These are phyloP conservation scores for Rhea pennata DNA, from an alignment of 2,113 vertebrate species.

Conservation along the genomic window DNA sequence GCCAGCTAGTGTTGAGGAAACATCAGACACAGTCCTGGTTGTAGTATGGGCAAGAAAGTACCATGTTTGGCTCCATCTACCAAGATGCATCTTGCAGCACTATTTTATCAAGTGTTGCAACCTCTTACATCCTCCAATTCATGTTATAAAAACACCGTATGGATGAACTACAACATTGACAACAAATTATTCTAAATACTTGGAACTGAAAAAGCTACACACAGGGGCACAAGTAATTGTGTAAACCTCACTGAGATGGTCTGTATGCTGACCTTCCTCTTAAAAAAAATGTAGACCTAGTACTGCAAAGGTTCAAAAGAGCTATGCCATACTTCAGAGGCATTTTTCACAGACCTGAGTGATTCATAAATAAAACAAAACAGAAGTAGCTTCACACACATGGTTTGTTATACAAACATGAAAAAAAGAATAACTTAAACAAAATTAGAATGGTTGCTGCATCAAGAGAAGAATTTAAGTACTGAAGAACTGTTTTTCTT, in stretches of 20 bases:
- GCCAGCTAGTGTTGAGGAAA: too few species aligned
- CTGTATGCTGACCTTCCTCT: background rate
- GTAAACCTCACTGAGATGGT: background rate
- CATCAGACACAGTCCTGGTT: too few species aligned
- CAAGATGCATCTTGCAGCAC: background rate
- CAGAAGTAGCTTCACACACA: background rate
- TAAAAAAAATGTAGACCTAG: background rate
- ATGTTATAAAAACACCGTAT: background rate
- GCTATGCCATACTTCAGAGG: background rate
- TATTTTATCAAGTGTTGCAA: background rate
- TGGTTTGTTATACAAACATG: background rate
- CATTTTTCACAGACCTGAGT: background rate
- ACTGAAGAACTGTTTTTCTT: background rate
- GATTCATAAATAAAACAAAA: background rate
- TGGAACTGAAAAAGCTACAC: background rate
- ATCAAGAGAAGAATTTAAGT: background rate
- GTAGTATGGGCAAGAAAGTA: too few species aligned
- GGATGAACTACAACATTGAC: background rate
- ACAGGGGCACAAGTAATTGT: background rate
- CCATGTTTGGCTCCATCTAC: too few species aligned
- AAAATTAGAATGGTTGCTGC: background rate
- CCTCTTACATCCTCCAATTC: background rate
- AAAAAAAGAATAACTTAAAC: background rate
- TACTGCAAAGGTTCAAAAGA: background rate
- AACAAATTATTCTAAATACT: background rate